Base-by-base conservation (phyloP, 2,888 invertebrate species). In the Glaucopsyche alexis region DNA sequence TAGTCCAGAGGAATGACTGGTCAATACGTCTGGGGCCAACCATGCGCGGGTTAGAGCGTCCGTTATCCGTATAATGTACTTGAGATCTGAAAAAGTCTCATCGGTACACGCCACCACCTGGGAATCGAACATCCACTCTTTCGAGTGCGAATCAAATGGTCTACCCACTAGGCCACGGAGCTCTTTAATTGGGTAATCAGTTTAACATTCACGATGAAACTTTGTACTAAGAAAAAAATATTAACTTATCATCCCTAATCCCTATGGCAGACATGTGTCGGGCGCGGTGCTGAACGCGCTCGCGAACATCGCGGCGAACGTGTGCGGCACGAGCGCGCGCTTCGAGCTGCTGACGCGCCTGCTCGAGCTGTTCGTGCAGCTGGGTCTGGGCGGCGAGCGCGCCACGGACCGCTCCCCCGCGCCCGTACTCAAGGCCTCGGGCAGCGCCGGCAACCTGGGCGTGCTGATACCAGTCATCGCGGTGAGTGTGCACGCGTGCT, bases 401-500 rank as follows among this genome's bases (percentile, higher is more conserved):
- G 97, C 98, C 47, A 98, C 97, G 69, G 99, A 99, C 82, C 97
- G 98, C 83, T 96, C 97, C 42, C 96, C 98, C 3, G 91, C 92
- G 16, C 93, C 93, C 2, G 88, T 91, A n/a, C 90, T 96, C 75
- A 96, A 98, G 94, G 97, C 98, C 2, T 98, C 99, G 0, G 98
- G 97, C 80, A 98, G 98, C 80, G 99, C 99, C 13, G 99, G 99
- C 42, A 99, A 99, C 88, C 93, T 99, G 72, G 99, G 99, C 45
- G 98, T 99, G 75, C 93, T 99, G 0, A 99, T 99, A 86, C 99
- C 99, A 0, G 99, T 99, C 8, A 99, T 99, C 80, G 99, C 99
- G 64, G 97, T 97, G 78, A 87, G 90, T 85, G 16, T 64, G 14
- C 42, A 42, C 42, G 42, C 7, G 42, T 42, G 8, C 42, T 42